phyloP scores from a whole-genome alignment of 1,140 invertebrate genomes.

The Coptotermes formosanus region DNA sequence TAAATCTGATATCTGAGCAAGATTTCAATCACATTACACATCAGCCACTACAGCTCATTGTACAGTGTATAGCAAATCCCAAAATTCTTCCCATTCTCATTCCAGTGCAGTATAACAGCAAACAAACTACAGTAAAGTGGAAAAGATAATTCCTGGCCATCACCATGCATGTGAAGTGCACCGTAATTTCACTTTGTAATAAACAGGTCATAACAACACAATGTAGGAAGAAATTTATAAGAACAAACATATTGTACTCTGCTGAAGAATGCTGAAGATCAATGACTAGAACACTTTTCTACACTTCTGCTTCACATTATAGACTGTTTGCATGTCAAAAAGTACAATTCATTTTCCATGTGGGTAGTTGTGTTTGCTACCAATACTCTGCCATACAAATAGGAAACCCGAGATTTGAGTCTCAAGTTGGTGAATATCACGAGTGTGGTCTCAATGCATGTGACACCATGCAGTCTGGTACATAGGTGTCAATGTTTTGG shows the following conservation, averaged over 20 bases:
- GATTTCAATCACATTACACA: neutral
- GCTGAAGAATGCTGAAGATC: slow-evolving; percentile 1
- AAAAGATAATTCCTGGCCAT: neutral
- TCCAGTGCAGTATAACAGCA: neutral
- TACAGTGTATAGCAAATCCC: neutral
- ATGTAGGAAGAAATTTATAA: neutral
- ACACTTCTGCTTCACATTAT: neutral
- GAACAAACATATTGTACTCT: slow-evolving; percentile 1
- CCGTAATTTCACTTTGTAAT: neutral
- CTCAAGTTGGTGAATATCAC: no score
- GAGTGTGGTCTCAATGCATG: no score
- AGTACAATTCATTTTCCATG: neutral
- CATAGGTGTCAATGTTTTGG: no score
- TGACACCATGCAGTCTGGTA: no score
- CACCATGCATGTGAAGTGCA: neutral
- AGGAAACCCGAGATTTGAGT: no score
- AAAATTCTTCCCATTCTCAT: neutral
- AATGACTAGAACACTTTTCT: slow-evolving; percentile 13
- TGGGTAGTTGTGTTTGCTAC: neutral
- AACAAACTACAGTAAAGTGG: neutral
- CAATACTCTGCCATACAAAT: neutral
- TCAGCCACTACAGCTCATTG: neutral
- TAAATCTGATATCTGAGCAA: neutral
- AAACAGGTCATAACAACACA: neutral
- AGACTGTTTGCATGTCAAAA: neutral